A percentile compares a stretch with the other conserved stretches of the same genome.
Conservation (phyloP, 2,797 vertebrate species). For the Carcharodon carcharias region DNA sequence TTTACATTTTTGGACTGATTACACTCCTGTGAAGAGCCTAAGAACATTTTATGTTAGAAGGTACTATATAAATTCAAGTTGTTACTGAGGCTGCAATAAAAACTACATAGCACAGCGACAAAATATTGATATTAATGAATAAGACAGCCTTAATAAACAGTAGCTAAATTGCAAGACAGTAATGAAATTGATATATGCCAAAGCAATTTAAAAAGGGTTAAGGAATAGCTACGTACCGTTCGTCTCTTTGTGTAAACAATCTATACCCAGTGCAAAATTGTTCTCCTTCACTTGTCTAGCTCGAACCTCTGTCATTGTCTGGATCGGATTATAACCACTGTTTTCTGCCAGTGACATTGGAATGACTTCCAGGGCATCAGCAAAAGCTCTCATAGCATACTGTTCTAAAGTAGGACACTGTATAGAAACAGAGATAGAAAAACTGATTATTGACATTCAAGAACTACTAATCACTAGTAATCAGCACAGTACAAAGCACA, state of each 20-base stretch:
- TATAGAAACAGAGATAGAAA: background rate
- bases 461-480: background rate
- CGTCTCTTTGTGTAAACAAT: slow-evolving; percentile 83
- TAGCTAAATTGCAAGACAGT: background rate
- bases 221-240: slow-evolving; percentile 67
- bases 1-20: background rate
- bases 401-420: slow-evolving; percentile 95
- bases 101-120: background rate
- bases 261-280: slow-evolving; percentile 85
- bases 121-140: background rate
- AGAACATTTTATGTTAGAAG: background rate
- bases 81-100: background rate
- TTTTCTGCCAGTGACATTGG: slow-evolving; percentile 93
- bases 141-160: background rate
- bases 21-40: background rate
- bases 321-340: slow-evolving; percentile 90
- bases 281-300: slow-evolving; percentile 82
- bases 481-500: background rate
- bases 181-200: too few species aligned
- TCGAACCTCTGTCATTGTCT: slow-evolving; percentile 89
- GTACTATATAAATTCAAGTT: background rate
- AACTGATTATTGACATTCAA: background rate
- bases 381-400: slow-evolving; percentile 94
- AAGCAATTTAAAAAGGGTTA: background rate
- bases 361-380: slow-evolving; percentile 88